These are phyloP conservation scores for Drosophila atroscutellata DNA, from an alignment of 2,888 invertebrate species.

Conservation along the genomic window DNA sequence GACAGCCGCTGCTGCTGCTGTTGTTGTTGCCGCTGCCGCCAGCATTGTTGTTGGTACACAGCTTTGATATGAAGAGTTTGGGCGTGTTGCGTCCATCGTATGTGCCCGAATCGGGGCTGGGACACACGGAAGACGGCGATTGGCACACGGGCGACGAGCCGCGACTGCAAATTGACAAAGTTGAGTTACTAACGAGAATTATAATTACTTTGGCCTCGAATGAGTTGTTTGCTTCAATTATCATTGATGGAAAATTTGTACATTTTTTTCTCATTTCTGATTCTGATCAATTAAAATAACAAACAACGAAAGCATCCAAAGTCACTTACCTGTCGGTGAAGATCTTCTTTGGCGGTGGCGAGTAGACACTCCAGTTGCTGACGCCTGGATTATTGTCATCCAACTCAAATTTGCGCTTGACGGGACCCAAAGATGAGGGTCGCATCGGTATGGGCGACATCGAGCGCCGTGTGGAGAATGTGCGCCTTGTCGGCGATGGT, in stretches of 20 bases:
- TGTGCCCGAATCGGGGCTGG: constrained; percentile 85
- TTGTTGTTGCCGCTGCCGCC: constrained; percentile 52
- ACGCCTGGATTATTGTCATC: constrained; percentile 78
- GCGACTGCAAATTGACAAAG: constrained; percentile 71
- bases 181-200: background rate
- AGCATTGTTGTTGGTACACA: constrained; percentile 82
- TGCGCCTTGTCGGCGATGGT: constrained; percentile 94
- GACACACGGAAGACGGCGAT: constrained; percentile 85
- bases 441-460: constrained; percentile 95
- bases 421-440: constrained; percentile 90
- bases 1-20: constrained; percentile 81
- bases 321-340: constrained; percentile 82
- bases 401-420: constrained; percentile 86
- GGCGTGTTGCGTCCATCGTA: constrained; percentile 85
- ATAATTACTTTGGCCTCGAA: background rate
- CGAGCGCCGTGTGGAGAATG: constrained; percentile 92
- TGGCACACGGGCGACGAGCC: constrained; percentile 85
- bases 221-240: background rate
- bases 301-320: background rate
- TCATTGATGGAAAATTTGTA: background rate
- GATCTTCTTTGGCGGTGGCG: constrained; percentile 85
- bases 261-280: background rate
- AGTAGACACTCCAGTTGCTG: constrained; percentile 83
- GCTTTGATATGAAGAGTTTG: constrained; percentile 84
- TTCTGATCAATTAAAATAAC: background rate